phyloP scores from a whole-genome alignment of 2,888 invertebrate species.

The Stomorhina lunata region DNA sequence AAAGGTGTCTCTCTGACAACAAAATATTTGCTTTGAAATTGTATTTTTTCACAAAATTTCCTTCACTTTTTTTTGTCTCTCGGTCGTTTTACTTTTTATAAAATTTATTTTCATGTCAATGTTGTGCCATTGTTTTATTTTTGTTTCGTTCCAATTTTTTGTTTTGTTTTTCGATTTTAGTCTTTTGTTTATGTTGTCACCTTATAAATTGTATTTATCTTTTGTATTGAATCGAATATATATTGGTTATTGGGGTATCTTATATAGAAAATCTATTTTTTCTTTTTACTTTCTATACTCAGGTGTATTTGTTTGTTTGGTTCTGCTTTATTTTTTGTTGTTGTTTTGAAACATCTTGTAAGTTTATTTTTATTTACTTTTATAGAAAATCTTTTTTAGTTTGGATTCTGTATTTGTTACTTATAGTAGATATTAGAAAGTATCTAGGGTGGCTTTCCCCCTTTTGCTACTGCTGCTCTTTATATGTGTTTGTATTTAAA shows the following conservation, averaged over 20 bases:
- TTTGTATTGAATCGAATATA: constrained; percentile 39
- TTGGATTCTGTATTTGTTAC: not conserved
- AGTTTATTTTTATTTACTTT: constrained; percentile 28
- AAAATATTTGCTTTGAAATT: constrained; percentile 5
- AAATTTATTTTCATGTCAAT: constrained; percentile 48
- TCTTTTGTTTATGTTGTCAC: constrained; percentile 64
- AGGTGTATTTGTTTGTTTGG: not conserved
- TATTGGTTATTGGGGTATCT: constrained; percentile 76
- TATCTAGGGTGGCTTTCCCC: not conserved
- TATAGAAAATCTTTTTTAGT: not conserved
- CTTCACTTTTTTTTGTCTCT: no score
- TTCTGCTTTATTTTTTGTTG: constrained; percentile 48
- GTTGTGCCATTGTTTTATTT: constrained; percentile 40
- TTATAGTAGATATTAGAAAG: not conserved
- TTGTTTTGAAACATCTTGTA: constrained; percentile 66
- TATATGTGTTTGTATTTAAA: not conserved
- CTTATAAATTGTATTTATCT: constrained; percentile 73
- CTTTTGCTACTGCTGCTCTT: constrained; percentile 6
- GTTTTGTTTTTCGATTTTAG: constrained; percentile 36
- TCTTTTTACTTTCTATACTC: constrained; percentile 67
- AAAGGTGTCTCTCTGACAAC: constrained; percentile 41
- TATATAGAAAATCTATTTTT: constrained; percentile 65
- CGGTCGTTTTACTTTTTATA: not conserved
- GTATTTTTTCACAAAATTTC: not conserved
- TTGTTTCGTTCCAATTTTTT: constrained; percentile 32